Evolutionary conservation across 2,888 invertebrate species (phyloP), one percentile per base, ranked within the genome.

Genomic region (Drosophila affinis): DNA sequence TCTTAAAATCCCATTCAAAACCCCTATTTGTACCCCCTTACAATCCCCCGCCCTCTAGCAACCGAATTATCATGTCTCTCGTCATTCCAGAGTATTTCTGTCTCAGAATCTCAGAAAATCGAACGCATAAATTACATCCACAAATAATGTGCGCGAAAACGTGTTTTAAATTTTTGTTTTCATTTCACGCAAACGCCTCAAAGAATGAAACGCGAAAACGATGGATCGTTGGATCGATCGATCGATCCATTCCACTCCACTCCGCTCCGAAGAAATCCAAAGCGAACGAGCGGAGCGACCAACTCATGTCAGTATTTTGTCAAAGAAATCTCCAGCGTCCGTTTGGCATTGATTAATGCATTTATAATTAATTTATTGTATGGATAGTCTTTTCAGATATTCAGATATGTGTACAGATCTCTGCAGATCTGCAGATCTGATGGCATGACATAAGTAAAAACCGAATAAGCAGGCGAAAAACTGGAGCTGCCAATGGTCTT

Each of bases 361-460:
- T 87, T 90, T 89, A 87, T 88, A 90, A 90, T 90, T 86, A 86
- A 90, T 90, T 89, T 87, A 81, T 85, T 85, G 85, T 85, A 86
- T 63, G 75, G 63, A 71, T 57, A 73, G 65, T 24, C 64, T 49
- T 0, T n/a, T 61, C 64, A 27, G 24, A 52, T 46, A 34, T 56
- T 29, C 29, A 29, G 29, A 24, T 47, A 39, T 14, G 56, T 3
- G 21, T 21, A 21, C 21, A 21, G 21, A 21, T 21, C 21, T 21
- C 21, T 21, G 21, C 57, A 29, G 18, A 54, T 46, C 27, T 56
- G 9, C 24, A 71, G 49, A 53, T 61, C 53, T 32, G 72, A 60
- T 39, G 62, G 68, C 79, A 79, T 86, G 82, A 81, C 87, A 87
- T 75, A 81, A 81, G 82, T 73, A 39, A 39, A 39, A 39, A 39